phyloP scores from a whole-genome alignment of 2,113 vertebrate genomes.

The Dipodomys spectabilis region DNA sequence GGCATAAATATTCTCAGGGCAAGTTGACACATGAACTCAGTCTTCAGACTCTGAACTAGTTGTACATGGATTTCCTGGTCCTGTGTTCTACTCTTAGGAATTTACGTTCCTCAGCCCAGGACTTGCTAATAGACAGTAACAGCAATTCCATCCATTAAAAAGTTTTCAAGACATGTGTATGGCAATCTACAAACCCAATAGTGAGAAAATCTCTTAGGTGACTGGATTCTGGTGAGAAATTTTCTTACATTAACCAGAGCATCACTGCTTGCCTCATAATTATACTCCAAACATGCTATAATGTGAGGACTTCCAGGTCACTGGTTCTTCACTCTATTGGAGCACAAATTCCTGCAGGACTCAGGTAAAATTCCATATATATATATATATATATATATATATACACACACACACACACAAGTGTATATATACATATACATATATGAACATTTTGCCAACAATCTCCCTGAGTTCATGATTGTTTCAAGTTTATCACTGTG shows the following conservation, averaged over 20 bases:
- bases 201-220: neutral
- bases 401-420: no score
- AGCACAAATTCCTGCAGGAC: neutral
- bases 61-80: neutral
- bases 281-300: neutral
- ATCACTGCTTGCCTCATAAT: neutral
- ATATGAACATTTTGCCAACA: neutral
- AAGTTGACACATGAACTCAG: neutral
- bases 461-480: neutral
- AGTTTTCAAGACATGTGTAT: neutral
- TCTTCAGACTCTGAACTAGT: neutral
- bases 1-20: neutral
- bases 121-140: neutral
- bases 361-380: conserved; percentile 1
- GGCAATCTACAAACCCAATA: neutral
- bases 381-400: no score
- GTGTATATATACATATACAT: no score
- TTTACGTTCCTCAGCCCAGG: neutral
- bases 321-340: neutral
- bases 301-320: neutral
- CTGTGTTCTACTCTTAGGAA: neutral
- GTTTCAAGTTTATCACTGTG: neutral
- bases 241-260: neutral
- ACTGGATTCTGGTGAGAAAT: neutral
- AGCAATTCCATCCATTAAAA: neutral